Base-by-base conservation (phyloP, 1,140 invertebrate species). In the Plutomurus gul region DNA sequence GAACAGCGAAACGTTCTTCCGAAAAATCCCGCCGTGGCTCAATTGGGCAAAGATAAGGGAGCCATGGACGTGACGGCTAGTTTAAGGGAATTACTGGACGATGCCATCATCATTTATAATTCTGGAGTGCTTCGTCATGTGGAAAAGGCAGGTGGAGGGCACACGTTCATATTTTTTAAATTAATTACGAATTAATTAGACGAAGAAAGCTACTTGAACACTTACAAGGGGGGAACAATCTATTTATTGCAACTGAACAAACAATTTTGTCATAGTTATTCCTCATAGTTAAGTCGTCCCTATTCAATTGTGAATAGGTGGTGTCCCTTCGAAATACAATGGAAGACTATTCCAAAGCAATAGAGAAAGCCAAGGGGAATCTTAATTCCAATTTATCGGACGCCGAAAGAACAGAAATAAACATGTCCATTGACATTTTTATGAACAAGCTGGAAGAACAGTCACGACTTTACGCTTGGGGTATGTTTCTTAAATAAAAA, bases 61-160 rank as follows among this genome's bases (percentile, higher is more conserved):
- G 27, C 27, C 3, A 84, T 82, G 76, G 74, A 82, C 27, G 56
- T 73, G 6, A 43, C 16, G 0, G 78, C 82, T 6, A 84, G 83
- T 56, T 73, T 88, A 36, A 85, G 87, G 78, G 90, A 92, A 82
- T 84, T 94, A 2, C 83, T 93, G 0, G 92, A 94, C 85, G 90
- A 90, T 20, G 87, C 92, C 1, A 88, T 93, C 13, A 86, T 93
- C 0, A 87, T 93, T 72, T 93, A 93, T 82, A 90, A 92, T 75
- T 88, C 89, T 51, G 88, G 89, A 30, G 92, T 91, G 11, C 91
- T 92, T 82, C 92, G 92, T 84, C 91, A 93, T 82, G 87, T 93
- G 8, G 90, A 89, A 22, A 93, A 92, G 87, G 91, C 93, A 33
- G 37, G n/a, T 79, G 11, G 49, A 56, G 6, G 39, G 18, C 33